Conservation (phyloP, 1,140 invertebrate species). For the Hylaeus anthracinus region DNA sequence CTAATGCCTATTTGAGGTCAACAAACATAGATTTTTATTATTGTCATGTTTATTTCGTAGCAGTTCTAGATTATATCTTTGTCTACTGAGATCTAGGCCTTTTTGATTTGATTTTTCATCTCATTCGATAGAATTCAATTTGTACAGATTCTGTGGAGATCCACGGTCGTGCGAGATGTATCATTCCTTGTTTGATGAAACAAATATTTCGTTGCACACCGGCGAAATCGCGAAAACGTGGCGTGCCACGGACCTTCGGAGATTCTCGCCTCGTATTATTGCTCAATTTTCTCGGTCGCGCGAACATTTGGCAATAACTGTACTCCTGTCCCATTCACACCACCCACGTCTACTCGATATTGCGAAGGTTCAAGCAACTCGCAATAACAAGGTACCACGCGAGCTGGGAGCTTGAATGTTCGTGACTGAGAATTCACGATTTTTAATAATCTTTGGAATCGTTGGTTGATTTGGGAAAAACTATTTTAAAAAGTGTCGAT, state of each 20-base stretch:
- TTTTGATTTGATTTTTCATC: too few species aligned
- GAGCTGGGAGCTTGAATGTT: background rate
- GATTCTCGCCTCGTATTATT: background rate
- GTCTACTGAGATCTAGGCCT: too few species aligned
- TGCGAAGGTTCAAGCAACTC: background rate
- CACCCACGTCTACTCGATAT: constrained; percentile 16
- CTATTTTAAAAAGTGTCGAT: too few species aligned
- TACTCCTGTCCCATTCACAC: constrained; percentile 12
- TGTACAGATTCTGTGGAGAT: background rate
- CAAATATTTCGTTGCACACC: background rate
- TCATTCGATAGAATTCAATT: background rate
- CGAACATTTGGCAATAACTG: constrained; percentile 22
- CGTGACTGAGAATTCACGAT: too few species aligned
- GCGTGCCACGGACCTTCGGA: background rate
- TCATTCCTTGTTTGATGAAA: background rate
- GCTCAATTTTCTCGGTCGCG: constrained; percentile 10
- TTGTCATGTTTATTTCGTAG: too few species aligned
- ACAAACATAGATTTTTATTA: too few species aligned
- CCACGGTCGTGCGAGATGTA: background rate
- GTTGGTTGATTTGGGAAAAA: too few species aligned
- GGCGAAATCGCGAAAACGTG: background rate
- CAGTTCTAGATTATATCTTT: too few species aligned
- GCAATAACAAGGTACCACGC: constrained; percentile 5
- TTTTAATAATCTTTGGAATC: too few species aligned
- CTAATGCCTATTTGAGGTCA: too few species aligned